Conservation (phyloP, 2,888 invertebrate species). For the Pilophorus perplexus region DNA sequence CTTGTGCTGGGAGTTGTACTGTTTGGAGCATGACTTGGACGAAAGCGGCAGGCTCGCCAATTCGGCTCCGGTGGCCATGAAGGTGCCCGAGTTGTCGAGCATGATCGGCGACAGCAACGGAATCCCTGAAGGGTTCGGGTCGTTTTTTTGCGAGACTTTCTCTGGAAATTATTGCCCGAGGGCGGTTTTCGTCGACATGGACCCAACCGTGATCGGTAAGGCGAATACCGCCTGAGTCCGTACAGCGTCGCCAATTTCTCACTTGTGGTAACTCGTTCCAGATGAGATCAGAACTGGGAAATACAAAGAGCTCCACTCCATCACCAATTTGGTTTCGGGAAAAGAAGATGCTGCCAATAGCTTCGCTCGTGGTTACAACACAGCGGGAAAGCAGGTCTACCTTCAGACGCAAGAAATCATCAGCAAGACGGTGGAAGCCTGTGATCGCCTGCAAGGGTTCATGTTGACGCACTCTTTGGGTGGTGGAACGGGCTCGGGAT, state of each 20-base stretch:
- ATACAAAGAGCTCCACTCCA: conserved; percentile 45
- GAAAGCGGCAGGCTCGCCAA: conserved; percentile 15
- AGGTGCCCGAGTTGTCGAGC: conserved; percentile 6
- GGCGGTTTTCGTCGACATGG: conserved; percentile 46
- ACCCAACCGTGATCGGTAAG: conserved; percentile 46
- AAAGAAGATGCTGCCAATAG: conserved; percentile 74
- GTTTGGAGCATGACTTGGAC: conserved; percentile 44
- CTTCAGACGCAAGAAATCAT: conserved; percentile 25
- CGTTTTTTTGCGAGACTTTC: conserved; percentile 45
- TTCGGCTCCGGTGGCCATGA: neutral
- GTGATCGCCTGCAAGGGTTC: conserved; percentile 46
- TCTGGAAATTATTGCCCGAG: conserved; percentile 44
- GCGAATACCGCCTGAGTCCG: too few species aligned
- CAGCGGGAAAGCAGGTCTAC: conserved; percentile 58
- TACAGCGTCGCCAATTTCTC: too few species aligned
- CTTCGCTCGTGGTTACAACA: conserved; percentile 76
- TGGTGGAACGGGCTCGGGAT: conserved; percentile 48
- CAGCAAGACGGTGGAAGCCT: conserved; percentile 42
- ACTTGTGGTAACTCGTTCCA: too few species aligned
- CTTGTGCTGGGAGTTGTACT: conserved; percentile 45
- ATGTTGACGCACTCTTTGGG: conserved; percentile 47
- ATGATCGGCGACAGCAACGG: conserved; percentile 20
- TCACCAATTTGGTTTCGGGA: conserved; percentile 47
- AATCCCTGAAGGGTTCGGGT: conserved; percentile 32
- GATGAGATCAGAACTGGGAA: conserved; percentile 47